Percentiles rank a stretch among this genome's conserved stretches.
phyloP scores from a whole-genome alignment of 30 jellyfish, hydroid and myxozoan species.

The Aurelia coerulea region DNA sequence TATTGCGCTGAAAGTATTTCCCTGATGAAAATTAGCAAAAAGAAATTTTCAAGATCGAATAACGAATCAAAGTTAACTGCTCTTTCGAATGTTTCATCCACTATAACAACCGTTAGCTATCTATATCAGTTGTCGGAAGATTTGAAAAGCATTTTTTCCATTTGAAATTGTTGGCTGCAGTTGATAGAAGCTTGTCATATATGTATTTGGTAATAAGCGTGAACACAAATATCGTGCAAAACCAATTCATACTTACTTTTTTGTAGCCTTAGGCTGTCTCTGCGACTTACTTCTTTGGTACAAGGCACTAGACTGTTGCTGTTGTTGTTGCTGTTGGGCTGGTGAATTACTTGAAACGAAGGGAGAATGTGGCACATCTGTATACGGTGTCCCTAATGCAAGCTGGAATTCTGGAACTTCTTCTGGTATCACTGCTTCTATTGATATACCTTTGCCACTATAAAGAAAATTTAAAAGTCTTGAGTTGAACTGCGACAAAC shows the following conservation, averaged over 20 bases:
- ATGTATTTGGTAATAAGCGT: too few species aligned
- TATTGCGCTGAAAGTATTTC: too few species aligned
- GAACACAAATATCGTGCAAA: too few species aligned
- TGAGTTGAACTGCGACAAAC: neutral
- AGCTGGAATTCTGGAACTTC: constrained; percentile 54
- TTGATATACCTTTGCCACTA: constrained; percentile 43
- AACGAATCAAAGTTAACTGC: too few species aligned
- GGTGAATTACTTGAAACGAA: constrained; percentile 18
- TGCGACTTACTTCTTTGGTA: constrained; percentile 82
- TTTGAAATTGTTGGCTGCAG: too few species aligned
- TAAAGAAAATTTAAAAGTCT: neutral
- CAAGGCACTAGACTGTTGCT: constrained; percentile 58
- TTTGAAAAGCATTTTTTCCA: too few species aligned
- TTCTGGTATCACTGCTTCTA: constrained; percentile 57
- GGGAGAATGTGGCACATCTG: constrained; percentile 29
- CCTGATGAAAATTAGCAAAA: too few species aligned
- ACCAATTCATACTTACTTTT: constrained; percentile 46
- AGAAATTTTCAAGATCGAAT: too few species aligned
- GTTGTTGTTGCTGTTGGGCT: constrained; percentile 64
- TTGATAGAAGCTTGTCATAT: too few species aligned
- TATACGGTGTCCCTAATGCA: constrained; percentile 29
- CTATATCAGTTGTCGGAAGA: too few species aligned
- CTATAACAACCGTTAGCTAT: too few species aligned
- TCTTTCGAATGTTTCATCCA: too few species aligned
- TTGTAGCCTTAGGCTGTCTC: constrained; percentile 90